Evolutionary conservation across 1,140 invertebrate genomes (phyloP).

Genomic region (Zaprionus vittiger): DNA sequence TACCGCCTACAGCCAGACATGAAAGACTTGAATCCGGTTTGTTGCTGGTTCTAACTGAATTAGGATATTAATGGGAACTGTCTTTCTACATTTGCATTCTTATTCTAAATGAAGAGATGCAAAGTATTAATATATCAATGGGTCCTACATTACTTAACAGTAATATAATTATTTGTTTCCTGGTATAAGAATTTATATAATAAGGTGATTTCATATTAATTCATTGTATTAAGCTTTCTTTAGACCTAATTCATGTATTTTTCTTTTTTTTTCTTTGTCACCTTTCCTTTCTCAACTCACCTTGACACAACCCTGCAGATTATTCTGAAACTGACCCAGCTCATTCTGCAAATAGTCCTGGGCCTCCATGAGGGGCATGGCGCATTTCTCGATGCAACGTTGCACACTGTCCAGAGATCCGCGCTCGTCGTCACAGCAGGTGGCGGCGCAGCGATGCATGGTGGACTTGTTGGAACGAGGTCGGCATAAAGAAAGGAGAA

Average conservation of each 20-base stretch:
- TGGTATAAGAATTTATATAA: too few relatives aligned
- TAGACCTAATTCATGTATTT: too few relatives aligned
- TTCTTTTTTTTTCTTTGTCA: not conserved
- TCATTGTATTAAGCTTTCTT: too few relatives aligned
- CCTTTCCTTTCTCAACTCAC: slow-evolving; percentile 31
- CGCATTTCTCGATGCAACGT: slow-evolving; percentile 92
- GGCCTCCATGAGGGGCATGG: slow-evolving; percentile 88
- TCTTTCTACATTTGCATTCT: not conserved
- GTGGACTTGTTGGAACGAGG: slow-evolving; percentile 84
- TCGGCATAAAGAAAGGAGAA: not conserved
- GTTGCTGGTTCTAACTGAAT: not conserved
- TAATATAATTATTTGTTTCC: too few relatives aligned
- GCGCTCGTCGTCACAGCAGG: slow-evolving; percentile 92
- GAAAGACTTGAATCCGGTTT: not conserved
- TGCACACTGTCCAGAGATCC: slow-evolving; percentile 91
- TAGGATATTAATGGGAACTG: too few relatives aligned
- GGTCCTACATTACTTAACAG: too few relatives aligned
- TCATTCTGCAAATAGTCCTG: slow-evolving; percentile 91
- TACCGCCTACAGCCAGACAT: not conserved
- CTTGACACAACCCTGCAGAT: slow-evolving; percentile 94
- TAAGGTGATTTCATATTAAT: too few relatives aligned
- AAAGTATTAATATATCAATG: too few relatives aligned
- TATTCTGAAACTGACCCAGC: slow-evolving; percentile 88
- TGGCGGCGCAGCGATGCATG: slow-evolving; percentile 94
- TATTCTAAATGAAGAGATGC: too few relatives aligned